A percentile compares a stretch with the other conserved stretches of the same genome.
Evolutionary conservation across 53 echinoderm and acorn worm genomes (phyloP).

Genomic region (Pentamera pediparva): DNA sequence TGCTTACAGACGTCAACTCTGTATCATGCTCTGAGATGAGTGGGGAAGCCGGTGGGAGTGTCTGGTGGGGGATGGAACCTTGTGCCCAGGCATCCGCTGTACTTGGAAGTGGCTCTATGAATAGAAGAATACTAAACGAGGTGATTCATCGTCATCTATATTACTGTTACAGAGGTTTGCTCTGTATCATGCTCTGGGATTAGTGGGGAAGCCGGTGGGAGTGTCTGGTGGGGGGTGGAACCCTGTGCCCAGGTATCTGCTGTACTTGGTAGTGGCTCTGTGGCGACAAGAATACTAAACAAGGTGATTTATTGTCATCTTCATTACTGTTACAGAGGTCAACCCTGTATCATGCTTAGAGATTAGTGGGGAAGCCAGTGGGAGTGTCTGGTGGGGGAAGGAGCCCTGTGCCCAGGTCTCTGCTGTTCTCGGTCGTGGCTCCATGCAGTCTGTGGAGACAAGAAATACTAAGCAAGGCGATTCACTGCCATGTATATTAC

Average conservation of each 20-base stretch:
- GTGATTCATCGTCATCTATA: no score
- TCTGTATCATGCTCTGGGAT: constrained; percentile 88
- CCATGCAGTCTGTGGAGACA: constrained; percentile 27
- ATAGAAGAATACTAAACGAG: neutral
- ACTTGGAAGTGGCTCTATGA: constrained; percentile 71
- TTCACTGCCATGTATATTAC: no score
- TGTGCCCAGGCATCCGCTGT: constrained; percentile 96
- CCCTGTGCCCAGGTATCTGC: constrained; percentile 99
- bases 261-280: constrained; percentile 73
- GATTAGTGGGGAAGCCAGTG: constrained; percentile 57
- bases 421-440: constrained; percentile 67
- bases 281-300: neutral
- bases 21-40: constrained; percentile 78
- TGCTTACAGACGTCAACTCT: constrained; percentile 77
- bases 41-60: constrained; percentile 68
- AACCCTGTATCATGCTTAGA: constrained; percentile 90
- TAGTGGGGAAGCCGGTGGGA: constrained; percentile 64
- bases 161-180: constrained; percentile 69
- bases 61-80: constrained; percentile 79
- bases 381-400: constrained; percentile 69
- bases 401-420: constrained; percentile 99
- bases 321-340: no score
- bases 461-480: no score
- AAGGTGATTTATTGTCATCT: no score
- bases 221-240: constrained; percentile 69